Percentiles rank a stretch among this genome's conserved stretches.
Conservation (phyloP, 2,888 invertebrate species). For the Troides aeacus region DNA sequence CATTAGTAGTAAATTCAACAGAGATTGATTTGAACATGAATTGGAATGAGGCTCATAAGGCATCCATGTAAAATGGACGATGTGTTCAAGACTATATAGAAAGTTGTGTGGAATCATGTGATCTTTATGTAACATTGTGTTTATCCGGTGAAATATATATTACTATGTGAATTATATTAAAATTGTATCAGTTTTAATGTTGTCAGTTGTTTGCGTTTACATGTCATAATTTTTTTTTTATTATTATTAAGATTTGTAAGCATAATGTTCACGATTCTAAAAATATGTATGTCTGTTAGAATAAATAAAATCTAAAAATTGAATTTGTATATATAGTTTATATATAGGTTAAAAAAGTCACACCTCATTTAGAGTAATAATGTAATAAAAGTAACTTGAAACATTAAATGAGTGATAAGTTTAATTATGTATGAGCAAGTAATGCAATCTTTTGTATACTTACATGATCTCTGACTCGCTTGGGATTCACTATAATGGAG, state of each 20-base stretch:
- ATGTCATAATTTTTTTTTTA: neutral
- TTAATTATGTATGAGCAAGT: conserved; percentile 24
- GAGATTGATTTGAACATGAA: neutral
- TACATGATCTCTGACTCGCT: conserved; percentile 46
- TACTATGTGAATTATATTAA: too few relatives aligned
- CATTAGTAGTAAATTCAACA: neutral
- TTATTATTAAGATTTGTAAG: neutral
- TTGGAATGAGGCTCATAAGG: conserved; percentile 9
- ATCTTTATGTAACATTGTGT: neutral
- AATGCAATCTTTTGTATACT: conserved; percentile 42
- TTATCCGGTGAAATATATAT: neutral
- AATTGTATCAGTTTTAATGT: neutral
- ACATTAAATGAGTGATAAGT: conserved; percentile 27
- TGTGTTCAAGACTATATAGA: conserved; percentile 25
- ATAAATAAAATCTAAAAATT: neutral
- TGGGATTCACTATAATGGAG: conserved; percentile 33
- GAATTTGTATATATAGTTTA: conserved; percentile 35
- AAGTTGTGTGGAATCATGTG: conserved; percentile 7
- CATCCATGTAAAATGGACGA: conserved; percentile 2
- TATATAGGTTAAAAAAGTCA: conserved; percentile 31
- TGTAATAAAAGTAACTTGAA: conserved; percentile 24
- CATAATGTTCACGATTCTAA: conserved; percentile 20
- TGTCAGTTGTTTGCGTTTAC: neutral
- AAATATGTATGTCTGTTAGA: neutral
- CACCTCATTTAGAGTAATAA: conserved; percentile 37